A percentile compares a stretch with the other conserved stretches of the same genome.
phyloP scores from a whole-genome alignment of 2,113 vertebrate genomes.

The Chloebia gouldiae region DNA sequence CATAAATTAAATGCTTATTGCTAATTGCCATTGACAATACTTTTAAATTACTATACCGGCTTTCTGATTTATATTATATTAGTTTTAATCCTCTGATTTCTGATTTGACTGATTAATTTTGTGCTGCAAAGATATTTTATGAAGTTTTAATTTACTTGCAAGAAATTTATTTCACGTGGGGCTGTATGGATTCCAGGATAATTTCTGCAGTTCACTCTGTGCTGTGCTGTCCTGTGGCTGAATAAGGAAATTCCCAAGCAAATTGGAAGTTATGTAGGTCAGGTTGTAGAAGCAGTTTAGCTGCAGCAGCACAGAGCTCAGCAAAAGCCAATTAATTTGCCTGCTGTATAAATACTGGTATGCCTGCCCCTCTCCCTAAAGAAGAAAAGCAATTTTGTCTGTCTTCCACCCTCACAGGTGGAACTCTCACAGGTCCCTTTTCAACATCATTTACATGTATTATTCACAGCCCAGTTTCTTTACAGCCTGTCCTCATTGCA shows the following conservation, averaged over 20 bases:
- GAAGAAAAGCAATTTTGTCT: slow-evolving; percentile 19
- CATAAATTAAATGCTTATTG: not conserved
- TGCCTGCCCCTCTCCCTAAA: not conserved
- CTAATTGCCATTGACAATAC: not conserved
- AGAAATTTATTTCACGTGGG: not conserved
- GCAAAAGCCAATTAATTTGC: slow-evolving; percentile 30
- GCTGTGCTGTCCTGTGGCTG: not conserved
- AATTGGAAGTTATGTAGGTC: not conserved
- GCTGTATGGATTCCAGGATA: not conserved
- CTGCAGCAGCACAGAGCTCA: not conserved
- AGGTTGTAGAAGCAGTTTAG: not conserved
- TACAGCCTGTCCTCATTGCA: not conserved
- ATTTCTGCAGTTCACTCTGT: not conserved
- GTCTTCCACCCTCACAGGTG: not conserved
- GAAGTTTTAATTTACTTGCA: not conserved
- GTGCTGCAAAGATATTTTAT: not conserved
- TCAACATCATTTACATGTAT: not conserved
- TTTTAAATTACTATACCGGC: not conserved
- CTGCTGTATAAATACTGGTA: not conserved
- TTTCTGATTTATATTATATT: not conserved
- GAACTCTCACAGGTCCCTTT: not conserved
- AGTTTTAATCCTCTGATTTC: not conserved
- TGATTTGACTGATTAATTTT: not conserved
- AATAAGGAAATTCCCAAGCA: not conserved
- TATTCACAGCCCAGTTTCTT: not conserved